phyloP scores from a whole-genome alignment of 2,797 vertebrate species.

The Parambassis ranga region DNA sequence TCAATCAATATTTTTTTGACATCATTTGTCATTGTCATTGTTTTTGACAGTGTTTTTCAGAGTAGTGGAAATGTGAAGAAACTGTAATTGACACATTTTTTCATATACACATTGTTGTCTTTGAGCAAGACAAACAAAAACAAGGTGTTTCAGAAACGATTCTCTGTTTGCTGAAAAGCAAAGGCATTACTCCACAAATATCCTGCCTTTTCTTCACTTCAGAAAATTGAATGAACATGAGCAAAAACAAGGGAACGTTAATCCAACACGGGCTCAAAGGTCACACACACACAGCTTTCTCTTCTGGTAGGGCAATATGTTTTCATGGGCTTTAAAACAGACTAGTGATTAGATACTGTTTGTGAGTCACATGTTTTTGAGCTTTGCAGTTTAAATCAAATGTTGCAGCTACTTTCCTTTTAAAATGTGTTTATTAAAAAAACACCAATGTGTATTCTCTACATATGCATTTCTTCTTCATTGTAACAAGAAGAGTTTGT shows the following conservation, averaged over 20 bases:
- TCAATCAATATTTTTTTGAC: not conserved
- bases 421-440: no score
- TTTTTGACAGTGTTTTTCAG: conserved; percentile 5
- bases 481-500: no score
- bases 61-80: not conserved
- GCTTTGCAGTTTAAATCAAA: not conserved
- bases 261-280: conserved; percentile 57
- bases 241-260: conserved; percentile 30
- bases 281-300: conserved; percentile 42
- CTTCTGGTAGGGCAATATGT: conserved; percentile 42
- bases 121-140: conserved; percentile 23
- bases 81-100: not conserved
- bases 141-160: conserved; percentile 9
- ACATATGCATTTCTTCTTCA: no score
- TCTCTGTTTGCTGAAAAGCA: conserved; percentile 2
- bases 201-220: conserved; percentile 6
- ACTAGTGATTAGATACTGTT: conserved; percentile 51
- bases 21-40: no score
- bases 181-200: conserved; percentile 16
- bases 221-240: conserved; percentile 38
- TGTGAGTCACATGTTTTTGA: conserved; percentile 26
- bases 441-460: no score
- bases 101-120: not conserved
- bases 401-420: not conserved
- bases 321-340: conserved; percentile 41